Evolutionary conservation across 2,888 invertebrate genomes (phyloP), one percentile per base, ranked within the genome.

Genomic region (Rotaria macrura): DNA sequence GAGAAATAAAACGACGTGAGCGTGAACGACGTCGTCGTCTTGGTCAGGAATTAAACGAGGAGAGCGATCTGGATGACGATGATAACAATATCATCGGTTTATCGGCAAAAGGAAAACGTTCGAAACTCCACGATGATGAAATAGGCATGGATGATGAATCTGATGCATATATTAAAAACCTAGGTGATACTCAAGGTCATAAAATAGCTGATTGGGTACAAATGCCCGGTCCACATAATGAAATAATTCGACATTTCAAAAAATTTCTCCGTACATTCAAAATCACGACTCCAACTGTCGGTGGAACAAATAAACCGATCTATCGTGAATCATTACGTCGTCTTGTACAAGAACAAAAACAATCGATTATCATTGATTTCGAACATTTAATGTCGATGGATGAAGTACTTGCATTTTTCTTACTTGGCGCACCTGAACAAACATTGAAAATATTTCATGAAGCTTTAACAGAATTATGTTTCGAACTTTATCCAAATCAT

Each of bases 111-210:
- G 49, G 55, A 34, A 74, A 83, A 79, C 84, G 84, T 54, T 72
- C 84, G n/a, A 74, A 84, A 40, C 29, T 23, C 17, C 38, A 84
- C 29, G 40, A 52, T 25, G 84, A 86, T 40, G 83, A 85, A 40
- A 55, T 85, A 23, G 54, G 83, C 14, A 84, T 83, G 34, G 84
- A 83, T 54, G 86, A 86, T 79, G 86, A 86, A 92, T 94, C 95
- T 92, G 94, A 96, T 83, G 97, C 98, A 91, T 95, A 96, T 85
- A 97, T 99, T 87, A 98, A 99, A 91, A 98, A 97, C 91, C 92
- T 99, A 54, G 98, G 98, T 90, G 98, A 99, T 89, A 97, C 96
- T 10, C 96, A 97, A 90, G 99, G 98, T 0, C 94, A 97, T 89
- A 93, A 95, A 0, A 94, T 95, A 4, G 94, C 95, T 89, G 97